Base-by-base conservation (phyloP, 1,140 invertebrate genomes). In the Drosophila pallidifrons region DNA sequence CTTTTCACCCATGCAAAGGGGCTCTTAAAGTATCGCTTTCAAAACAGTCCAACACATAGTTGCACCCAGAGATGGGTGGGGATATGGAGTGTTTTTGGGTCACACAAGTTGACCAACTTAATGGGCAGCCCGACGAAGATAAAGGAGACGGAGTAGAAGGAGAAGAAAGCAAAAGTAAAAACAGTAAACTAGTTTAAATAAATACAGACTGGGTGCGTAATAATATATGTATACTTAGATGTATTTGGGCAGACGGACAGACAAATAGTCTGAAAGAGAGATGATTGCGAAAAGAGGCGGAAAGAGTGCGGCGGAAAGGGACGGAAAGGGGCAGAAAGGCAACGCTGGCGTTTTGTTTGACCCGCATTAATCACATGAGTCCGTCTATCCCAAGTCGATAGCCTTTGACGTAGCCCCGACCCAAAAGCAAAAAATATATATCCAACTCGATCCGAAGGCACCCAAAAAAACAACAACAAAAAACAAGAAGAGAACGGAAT, bases 331-430 rank as follows among this genome's bases (percentile, higher is more conserved):
- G 20, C 20, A 25, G 28, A 25, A 61, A 30, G 15, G 55, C 52
- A 58, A 15, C 6, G 28, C 25, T 20, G 54, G 38, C 55, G 59
- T 75, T 25, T 58, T 70, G 86, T 69, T 35, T 71, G 83, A 86
- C 82, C 82, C 82, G 79, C 79, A 88, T 86, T 86, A 86, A 82
- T 86, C 82, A 86, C 83, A 58, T 82, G 81, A 87, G 60, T 59
- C 69, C 25, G 46, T 63, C 63, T 25, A 25, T 4, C 55, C 63
- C 49, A 70, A 65, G 41, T 67, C 52, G 58, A 79, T 79, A 79
- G 49, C 75, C 49, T 64, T 64, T 52, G 59, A 60, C 65, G 13
- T 57, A 51, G 32, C 46, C 78, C 58, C 57, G 46, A 64, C 43
- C 67, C 71, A 43, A 66, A 41, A 65, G 64, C 46, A 25, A 25